These are phyloP conservation scores for Ptychodera flava DNA, from an alignment of 35 echinoderm and acorn worm genomes.

Conservation along the genomic window DNA sequence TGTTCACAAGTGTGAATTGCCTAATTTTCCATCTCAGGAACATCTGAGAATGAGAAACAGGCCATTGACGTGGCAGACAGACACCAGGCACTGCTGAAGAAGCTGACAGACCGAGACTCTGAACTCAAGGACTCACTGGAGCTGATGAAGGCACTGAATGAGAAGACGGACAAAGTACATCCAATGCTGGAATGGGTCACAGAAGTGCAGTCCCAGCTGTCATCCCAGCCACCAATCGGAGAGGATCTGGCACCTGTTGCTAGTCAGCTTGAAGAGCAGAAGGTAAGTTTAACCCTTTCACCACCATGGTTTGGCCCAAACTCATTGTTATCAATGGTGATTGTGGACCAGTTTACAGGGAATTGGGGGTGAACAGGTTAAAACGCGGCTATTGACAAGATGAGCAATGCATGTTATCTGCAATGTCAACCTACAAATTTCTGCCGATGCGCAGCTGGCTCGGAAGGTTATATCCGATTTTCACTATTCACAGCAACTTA, in stretches of 20 bases:
- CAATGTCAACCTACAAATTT: too few relatives aligned
- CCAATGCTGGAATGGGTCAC: constrained; percentile 86
- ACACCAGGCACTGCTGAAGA: constrained; percentile 52
- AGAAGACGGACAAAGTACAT: constrained; percentile 71
- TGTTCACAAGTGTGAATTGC: too few relatives aligned
- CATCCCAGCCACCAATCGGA: constrained; percentile 69
- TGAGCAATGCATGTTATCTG: too few relatives aligned
- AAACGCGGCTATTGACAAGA: too few relatives aligned
- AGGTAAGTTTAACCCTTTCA: constrained; percentile 67
- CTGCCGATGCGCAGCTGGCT: too few relatives aligned
- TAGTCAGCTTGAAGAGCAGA: constrained; percentile 70
- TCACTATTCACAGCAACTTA: too few relatives aligned
- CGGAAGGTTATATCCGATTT: too few relatives aligned
- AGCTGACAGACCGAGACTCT: constrained; percentile 72
- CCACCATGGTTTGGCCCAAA: too few relatives aligned
- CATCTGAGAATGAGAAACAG: neutral
- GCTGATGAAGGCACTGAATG: constrained; percentile 48
- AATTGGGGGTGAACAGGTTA: too few relatives aligned
- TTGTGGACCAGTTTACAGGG: too few relatives aligned
- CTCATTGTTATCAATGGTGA: too few relatives aligned
- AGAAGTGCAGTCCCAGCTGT: constrained; percentile 54
- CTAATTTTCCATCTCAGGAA: neutral
- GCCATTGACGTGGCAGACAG: neutral
- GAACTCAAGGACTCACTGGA: constrained; percentile 39
- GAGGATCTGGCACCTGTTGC: constrained; percentile 77